Percentiles rank a stretch among this genome's conserved stretches.
phyloP scores from a whole-genome alignment of 1,140 invertebrate genomes.

The Drosophila prosaltans region DNA sequence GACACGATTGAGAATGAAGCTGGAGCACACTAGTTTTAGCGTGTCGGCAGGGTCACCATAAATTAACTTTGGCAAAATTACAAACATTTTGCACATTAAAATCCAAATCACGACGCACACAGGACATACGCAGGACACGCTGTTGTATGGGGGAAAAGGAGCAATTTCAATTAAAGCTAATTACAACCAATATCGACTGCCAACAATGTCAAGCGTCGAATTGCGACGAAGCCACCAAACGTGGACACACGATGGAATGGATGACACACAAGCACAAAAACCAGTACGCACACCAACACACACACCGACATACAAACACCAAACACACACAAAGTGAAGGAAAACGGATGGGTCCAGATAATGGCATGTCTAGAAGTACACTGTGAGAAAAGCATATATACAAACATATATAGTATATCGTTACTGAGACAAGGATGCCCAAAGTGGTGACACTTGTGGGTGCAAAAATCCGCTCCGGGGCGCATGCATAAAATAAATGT shows the following conservation, averaged over 20 bases:
- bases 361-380: conserved; percentile 19
- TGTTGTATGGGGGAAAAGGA: conserved; percentile 65
- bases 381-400: not conserved
- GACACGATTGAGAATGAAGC: conserved; percentile 26
- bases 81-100: conserved; percentile 76
- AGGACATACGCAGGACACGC: conserved; percentile 20
- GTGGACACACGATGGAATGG: conserved; percentile 24
- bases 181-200: conserved; percentile 81
- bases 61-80: conserved; percentile 80
- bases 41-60: conserved; percentile 55
- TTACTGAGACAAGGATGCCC: not conserved
- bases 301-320: not conserved
- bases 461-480: conserved; percentile 39
- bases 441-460: conserved; percentile 48
- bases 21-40: conserved; percentile 3
- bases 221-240: conserved; percentile 48
- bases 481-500: conserved; percentile 56
- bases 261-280: conserved; percentile 15
- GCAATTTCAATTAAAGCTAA: conserved; percentile 82
- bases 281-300: conserved; percentile 4
- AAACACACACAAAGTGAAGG: not conserved
- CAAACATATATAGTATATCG: not conserved
- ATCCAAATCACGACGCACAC: conserved; percentile 66
- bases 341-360: conserved; percentile 18
- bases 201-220: conserved; percentile 77